Conservation (phyloP, 2,797 vertebrate species). For the Xenopus petersii region DNA sequence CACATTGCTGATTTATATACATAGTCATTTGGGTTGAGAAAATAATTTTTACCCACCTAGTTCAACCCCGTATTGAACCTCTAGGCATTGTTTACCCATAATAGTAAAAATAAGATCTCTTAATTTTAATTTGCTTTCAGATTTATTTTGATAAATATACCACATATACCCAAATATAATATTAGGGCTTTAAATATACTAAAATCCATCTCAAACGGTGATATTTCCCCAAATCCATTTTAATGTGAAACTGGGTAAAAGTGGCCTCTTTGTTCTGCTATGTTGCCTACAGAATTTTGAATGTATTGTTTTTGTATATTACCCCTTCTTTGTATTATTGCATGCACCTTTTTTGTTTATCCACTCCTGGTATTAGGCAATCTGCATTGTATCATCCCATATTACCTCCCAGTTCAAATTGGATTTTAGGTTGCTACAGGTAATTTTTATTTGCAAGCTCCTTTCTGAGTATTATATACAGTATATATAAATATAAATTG, state of each 20-base stretch:
- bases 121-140: too few relatives aligned
- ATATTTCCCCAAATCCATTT: neutral
- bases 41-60: too few relatives aligned
- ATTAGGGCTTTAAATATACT: too few relatives aligned
- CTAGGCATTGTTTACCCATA: too few relatives aligned
- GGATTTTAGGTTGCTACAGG: conserved; percentile 55
- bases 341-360: conserved; percentile 79
- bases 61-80: too few relatives aligned
- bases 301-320: conserved; percentile 88
- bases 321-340: conserved; percentile 57
- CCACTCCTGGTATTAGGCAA: conserved; percentile 52
- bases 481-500: conserved; percentile 34
- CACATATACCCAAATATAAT: too few relatives aligned
- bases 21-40: too few relatives aligned
- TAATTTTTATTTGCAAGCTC: conserved; percentile 43
- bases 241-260: conserved; percentile 54
- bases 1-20: too few relatives aligned
- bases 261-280: conserved; percentile 45
- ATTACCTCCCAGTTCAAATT: conserved; percentile 20
- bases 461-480: conserved; percentile 59
- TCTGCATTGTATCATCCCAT: conserved; percentile 5
- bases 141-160: too few relatives aligned
- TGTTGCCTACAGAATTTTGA: conserved; percentile 96
- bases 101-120: too few relatives aligned
- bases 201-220: neutral